Evolutionary conservation across 2,888 invertebrate genomes (phyloP).

Genomic region (Hemithea aestivaria): DNA sequence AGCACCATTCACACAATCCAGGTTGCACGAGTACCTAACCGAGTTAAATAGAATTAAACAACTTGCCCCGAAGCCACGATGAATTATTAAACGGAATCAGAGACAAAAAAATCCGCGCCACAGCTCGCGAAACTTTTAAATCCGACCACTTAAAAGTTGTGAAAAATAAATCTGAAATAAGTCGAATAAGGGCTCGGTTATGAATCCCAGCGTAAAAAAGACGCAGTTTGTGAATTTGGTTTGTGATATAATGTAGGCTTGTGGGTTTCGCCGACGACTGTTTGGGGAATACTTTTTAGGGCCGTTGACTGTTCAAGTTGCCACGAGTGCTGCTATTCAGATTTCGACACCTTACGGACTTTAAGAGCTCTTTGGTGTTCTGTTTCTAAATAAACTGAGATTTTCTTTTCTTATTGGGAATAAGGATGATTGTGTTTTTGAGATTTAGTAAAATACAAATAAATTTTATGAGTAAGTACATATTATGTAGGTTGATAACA

Average conservation of each 20-base stretch:
- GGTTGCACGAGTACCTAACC: conserved; percentile 26
- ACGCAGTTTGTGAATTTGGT: conserved; percentile 1
- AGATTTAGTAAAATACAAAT: too few relatives aligned
- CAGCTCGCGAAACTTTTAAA: conserved; percentile 29
- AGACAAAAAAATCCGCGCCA: conserved; percentile 25
- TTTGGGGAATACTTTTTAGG: conserved; percentile 6
- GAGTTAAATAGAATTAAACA: conserved; percentile 31
- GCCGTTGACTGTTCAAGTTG: conserved; percentile 12
- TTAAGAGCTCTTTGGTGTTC: conserved; percentile 1
- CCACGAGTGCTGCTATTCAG: conserved; percentile 1
- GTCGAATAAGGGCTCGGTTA: conserved; percentile 23
- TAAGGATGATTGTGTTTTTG: too few relatives aligned
- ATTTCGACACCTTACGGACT: conserved; percentile 10
- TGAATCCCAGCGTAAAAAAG: conserved; percentile 15
- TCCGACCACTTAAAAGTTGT: conserved; percentile 37
- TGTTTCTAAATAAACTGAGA: neutral
- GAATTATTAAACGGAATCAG: conserved; percentile 32
- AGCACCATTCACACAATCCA: conserved; percentile 20
- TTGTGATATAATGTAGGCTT: neutral
- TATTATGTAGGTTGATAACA: too few relatives aligned
- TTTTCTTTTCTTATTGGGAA: too few relatives aligned
- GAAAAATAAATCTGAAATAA: conserved; percentile 36
- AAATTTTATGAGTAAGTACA: too few relatives aligned
- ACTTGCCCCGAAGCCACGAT: conserved; percentile 23
- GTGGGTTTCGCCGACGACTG: conserved; percentile 3